Base-by-base conservation (phyloP, 2,113 vertebrate genomes). In the Alectura lathami region DNA sequence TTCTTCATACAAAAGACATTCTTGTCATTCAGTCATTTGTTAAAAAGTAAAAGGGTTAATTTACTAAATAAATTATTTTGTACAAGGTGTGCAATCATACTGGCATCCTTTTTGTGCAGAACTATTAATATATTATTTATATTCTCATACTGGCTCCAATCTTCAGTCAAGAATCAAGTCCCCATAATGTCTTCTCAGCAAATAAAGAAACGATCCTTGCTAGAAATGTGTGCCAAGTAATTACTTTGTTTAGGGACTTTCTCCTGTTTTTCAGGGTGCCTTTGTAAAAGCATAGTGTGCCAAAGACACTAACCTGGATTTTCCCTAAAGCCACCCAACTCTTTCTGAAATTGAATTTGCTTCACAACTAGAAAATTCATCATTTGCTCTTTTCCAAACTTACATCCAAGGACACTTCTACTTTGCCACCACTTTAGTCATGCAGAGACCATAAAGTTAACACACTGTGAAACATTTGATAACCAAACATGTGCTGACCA, bases 81-180 rank as follows among this genome's bases (percentile, higher is more conserved):
- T 53, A 75, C 62, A 84, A 72, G 56, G 21, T 78, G 53, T 91
- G 63, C 48, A 86, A 48, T n/a, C 70, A 88, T 34, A 81, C 42
- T 67, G 74, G 53, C 24, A 70, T 54, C 77, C 59, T 42, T 81
- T 89, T 82, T 8, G 3, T 6, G 9, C 8, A 79, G 36, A 79
- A 73, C 13, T 72, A 64, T 63, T 91, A 94, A 88, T 86, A 89
- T 84, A 94, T 91, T 93, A 94, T 91, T 91, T 92, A 86, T 88
- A 90, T 86, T 82, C 72, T 77, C 7, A 1, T 57, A 86, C n/a
- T 64, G 50, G 38, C 32, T 94, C 86, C 72, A 89, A 83, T 70
- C 24, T 47, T 89, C 75, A 95, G 70, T 75, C 78, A 94, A 89
- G 68, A 91, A 93, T 80, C 54, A 72, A 20, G 73, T 88, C 77